Conservation (phyloP, 2,797 vertebrate species). For the Fratercula arctica region DNA sequence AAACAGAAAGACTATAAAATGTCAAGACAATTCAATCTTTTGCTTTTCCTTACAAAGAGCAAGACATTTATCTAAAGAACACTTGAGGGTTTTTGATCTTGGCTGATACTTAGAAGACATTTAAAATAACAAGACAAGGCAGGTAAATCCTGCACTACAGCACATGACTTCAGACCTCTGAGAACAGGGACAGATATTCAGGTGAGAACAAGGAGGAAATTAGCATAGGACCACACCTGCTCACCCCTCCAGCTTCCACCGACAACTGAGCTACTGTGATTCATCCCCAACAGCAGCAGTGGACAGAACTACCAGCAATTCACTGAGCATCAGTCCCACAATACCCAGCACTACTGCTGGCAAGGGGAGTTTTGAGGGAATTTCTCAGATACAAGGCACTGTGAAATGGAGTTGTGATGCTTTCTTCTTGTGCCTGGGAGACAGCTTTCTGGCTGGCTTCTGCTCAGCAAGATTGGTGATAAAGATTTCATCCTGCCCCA, state of each 20-base stretch:
- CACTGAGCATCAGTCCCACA: neutral
- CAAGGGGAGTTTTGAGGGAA: neutral
- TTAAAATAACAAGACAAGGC: neutral
- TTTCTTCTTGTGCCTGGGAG: neutral
- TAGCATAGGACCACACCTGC: neutral
- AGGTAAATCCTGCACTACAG: neutral
- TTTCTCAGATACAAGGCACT: neutral
- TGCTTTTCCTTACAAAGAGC: slow-evolving; percentile 17
- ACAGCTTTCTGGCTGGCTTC: neutral
- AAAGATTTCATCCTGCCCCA: neutral
- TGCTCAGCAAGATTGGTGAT: neutral
- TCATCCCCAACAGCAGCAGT: neutral
- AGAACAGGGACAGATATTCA: neutral
- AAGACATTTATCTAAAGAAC: slow-evolving; percentile 24
- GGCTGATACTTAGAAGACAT: neutral
- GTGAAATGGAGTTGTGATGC: neutral
- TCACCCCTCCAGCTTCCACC: neutral
- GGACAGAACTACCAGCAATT: neutral
- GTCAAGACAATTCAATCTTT: slow-evolving; percentile 35
- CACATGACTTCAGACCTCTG: neutral
- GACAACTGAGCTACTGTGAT: neutral
- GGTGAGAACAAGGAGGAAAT: neutral
- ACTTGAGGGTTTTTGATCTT: neutral
- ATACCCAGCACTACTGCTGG: neutral
- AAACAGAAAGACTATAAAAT: slow-evolving; percentile 32